Percentiles rank a stretch among this genome's conserved stretches.
These are phyloP conservation scores for Fistularia tabacaria DNA, from an alignment of 2,797 vertebrate species.

Conservation along the genomic window DNA sequence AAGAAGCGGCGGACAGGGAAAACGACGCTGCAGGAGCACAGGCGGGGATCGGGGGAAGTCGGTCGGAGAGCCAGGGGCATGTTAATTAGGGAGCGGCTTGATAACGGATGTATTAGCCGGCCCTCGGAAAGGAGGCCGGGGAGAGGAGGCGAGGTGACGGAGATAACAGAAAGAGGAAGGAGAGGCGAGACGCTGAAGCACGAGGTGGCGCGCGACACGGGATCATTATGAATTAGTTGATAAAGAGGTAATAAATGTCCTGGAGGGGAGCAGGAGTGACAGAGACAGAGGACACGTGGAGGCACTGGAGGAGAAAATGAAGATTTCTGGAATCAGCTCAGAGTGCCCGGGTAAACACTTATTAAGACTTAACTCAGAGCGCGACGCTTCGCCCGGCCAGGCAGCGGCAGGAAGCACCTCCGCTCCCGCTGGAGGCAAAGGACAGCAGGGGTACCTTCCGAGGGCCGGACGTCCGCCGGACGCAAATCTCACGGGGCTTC, in stretches of 20 bases:
- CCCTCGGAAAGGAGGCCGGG: constrained; percentile 81
- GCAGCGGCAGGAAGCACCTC: too few species aligned
- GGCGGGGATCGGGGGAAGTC: constrained; percentile 42
- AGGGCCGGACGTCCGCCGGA: too few species aligned
- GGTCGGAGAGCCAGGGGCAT: constrained; percentile 64
- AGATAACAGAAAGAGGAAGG: constrained; percentile 70
- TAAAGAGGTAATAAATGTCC: constrained; percentile 88
- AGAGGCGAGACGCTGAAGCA: constrained; percentile 22
- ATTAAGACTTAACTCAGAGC: background rate
- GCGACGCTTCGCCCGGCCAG: background rate
- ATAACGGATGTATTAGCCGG: constrained; percentile 94
- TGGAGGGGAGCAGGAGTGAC: constrained; percentile 80
- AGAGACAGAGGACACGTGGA: constrained; percentile 60
- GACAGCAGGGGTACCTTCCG: too few species aligned
- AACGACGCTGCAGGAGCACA: constrained; percentile 38
- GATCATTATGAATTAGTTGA: constrained; percentile 74
- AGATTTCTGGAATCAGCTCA: constrained; percentile 37
- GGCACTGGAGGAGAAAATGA: constrained; percentile 46
- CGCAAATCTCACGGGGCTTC: too few species aligned
- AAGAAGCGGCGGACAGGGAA: constrained; percentile 31
- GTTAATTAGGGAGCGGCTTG: constrained; percentile 80
- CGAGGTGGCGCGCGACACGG: constrained; percentile 26
- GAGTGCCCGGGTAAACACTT: background rate
- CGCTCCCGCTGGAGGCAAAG: too few species aligned
- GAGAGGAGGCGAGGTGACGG: constrained; percentile 76